These are phyloP conservation scores for Ptychobarbus kaznakovi DNA, from an alignment of 2,797 vertebrate species.

Conservation along the genomic window DNA sequence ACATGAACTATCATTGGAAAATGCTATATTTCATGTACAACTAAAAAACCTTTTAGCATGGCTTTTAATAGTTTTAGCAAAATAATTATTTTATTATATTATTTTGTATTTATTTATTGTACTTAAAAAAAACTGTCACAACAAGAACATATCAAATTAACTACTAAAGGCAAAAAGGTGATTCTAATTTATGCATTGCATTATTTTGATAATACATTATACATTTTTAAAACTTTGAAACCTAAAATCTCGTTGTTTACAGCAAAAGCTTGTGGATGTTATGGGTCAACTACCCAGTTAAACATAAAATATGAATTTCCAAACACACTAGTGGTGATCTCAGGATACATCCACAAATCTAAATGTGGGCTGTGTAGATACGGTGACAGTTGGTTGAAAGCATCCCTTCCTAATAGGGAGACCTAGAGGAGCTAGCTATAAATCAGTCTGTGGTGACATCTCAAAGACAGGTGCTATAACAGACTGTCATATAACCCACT, in stretches of 20 bases:
- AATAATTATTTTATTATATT: not conserved
- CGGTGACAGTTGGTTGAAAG: constrained; percentile 71
- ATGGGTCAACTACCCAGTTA: not conserved
- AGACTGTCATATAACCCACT: constrained; percentile 30
- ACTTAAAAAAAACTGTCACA: not conserved
- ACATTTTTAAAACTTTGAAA: not conserved
- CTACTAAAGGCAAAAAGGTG: not conserved
- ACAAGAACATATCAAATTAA: not conserved
- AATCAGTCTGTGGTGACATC: constrained; percentile 73
- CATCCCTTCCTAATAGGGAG: constrained; percentile 72
- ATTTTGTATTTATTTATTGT: not conserved
- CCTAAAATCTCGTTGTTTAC: not conserved
- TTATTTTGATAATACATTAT: not conserved
- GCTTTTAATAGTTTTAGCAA: not conserved
- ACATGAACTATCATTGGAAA: not conserved
- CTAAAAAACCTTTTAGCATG: not conserved
- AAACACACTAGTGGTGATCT: constrained; percentile 61
- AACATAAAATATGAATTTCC: not conserved
- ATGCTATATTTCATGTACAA: not conserved
- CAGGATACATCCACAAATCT: constrained; percentile 69
- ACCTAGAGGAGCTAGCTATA: constrained; percentile 56
- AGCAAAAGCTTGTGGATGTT: not conserved
- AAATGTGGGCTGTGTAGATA: constrained; percentile 74
- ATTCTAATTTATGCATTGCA: not conserved
- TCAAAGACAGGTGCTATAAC: constrained; percentile 75